Evolutionary conservation across 2,113 vertebrate species (phyloP).

Genomic region (Mus spicilegus): DNA sequence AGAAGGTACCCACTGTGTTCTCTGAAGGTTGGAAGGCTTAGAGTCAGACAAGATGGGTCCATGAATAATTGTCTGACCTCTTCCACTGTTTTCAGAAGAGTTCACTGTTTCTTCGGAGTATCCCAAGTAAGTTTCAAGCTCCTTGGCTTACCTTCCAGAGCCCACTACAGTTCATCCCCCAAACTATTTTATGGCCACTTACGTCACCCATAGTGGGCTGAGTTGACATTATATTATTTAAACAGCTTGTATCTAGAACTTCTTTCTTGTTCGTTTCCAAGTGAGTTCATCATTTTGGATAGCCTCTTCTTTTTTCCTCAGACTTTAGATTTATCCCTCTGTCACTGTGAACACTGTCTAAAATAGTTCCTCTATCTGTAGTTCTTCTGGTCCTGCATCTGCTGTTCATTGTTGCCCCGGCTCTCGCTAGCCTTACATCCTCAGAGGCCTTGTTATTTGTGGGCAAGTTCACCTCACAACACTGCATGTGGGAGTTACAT

Average conservation of each 20-base stretch:
- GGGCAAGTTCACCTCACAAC: neutral
- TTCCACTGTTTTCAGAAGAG: neutral
- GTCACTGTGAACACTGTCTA: neutral
- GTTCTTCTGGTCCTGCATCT: neutral
- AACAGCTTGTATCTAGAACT: neutral
- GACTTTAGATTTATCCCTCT: neutral
- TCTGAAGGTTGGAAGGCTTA: neutral
- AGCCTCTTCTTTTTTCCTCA: neutral
- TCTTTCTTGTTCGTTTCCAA: constrained; percentile 1
- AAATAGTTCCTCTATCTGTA: neutral
- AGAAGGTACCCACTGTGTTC: neutral
- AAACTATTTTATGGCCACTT: neutral
- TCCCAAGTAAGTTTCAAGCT: constrained; percentile 7
- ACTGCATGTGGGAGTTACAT: neutral
- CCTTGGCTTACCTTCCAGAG: neutral
- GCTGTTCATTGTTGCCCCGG: neutral
- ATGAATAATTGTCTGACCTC: neutral
- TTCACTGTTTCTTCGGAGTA: neutral
- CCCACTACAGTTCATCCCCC: neutral
- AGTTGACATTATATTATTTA: neutral
- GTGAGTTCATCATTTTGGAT: neutral
- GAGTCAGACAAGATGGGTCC: neutral
- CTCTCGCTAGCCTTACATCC: neutral
- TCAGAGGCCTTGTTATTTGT: neutral
- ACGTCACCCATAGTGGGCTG: neutral